Evolutionary conservation across 2,888 invertebrate species (phyloP).

Genomic region (Eilema depressum): DNA sequence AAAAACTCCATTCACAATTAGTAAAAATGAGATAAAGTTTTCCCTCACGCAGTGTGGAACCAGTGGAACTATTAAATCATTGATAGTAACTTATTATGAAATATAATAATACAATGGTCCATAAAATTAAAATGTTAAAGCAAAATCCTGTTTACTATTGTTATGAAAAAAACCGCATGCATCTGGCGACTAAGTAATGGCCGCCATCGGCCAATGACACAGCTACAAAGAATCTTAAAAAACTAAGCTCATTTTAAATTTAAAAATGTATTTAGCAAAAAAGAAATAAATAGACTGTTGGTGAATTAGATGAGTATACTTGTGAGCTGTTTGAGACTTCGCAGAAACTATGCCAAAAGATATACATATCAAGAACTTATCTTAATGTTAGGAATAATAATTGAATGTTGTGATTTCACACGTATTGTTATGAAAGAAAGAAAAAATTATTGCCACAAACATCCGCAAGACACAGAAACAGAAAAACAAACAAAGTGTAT

Average conservation of each 20-base stretch:
- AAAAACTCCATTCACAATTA: no score
- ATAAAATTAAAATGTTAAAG: slow-evolving; percentile 19
- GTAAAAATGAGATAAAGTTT: neutral
- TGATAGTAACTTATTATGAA: neutral
- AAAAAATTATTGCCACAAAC: no score
- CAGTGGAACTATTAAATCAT: neutral
- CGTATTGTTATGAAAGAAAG: no score
- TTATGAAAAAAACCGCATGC: slow-evolving; percentile 24
- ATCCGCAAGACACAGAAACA: no score
- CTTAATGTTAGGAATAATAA: neutral
- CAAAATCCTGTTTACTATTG: slow-evolving; percentile 31
- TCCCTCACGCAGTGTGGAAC: neutral
- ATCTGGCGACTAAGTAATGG: slow-evolving; percentile 14
- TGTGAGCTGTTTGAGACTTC: neutral
- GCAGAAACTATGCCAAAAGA: neutral
- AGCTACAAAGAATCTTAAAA: slow-evolving; percentile 13
- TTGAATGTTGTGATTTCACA: no score
- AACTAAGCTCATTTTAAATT: neutral
- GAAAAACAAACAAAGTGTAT: no score
- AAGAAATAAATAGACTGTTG: slow-evolving; percentile 3
- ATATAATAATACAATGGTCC: neutral
- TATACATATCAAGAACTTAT: neutral
- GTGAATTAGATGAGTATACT: slow-evolving; percentile 6
- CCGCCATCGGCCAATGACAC: slow-evolving; percentile 18
- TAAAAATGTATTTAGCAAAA: slow-evolving; percentile 7